A percentile compares a stretch with the other conserved stretches of the same genome.
Evolutionary conservation across 2,113 vertebrate species (phyloP).

Genomic region (Entelurus aequoreus): DNA sequence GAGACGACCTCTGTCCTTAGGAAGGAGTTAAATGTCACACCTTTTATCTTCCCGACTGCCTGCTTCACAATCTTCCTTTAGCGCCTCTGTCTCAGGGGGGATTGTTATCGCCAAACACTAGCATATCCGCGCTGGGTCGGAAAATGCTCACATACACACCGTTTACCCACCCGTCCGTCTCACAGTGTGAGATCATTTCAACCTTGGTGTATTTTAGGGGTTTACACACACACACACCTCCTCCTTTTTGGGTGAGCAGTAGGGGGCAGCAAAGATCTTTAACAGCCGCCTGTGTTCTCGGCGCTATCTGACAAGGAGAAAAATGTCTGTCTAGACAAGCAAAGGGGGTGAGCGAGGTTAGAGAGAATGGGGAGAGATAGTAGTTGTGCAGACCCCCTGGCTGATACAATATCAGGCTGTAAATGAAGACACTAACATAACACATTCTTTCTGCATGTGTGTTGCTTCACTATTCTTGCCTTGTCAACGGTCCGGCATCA

Average conservation of each 20-base stretch:
- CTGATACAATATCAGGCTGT: conserved; percentile 43
- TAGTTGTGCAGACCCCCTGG: conserved; percentile 37
- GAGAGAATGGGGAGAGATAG: conserved; percentile 27
- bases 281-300: background rate
- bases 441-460: conserved; percentile 16
- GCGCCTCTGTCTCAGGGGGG: conserved; percentile 45
- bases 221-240: background rate
- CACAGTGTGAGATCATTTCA: conserved; percentile 37
- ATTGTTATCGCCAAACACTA: conserved; percentile 62
- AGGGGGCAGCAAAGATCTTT: conserved; percentile 63
- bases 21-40: conserved; percentile 43
- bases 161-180: conserved; percentile 6
- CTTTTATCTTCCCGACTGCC: conserved; percentile 37
- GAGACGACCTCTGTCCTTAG: conserved; percentile 40
- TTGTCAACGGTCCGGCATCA: conserved; percentile 6
- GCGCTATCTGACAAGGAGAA: conserved; percentile 27
- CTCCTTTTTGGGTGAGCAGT: conserved; percentile 2
- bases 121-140: conserved; percentile 39
- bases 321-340: conserved; percentile 20
- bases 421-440: conserved; percentile 36
- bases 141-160: background rate
- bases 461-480: background rate
- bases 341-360: conserved; percentile 24
- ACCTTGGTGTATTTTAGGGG: conserved; percentile 34
- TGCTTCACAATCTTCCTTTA: conserved; percentile 20